These are phyloP conservation scores for Scelioninae gen. 2 DNA, from an alignment of 2,888 invertebrate species.

Conservation along the genomic window DNA sequence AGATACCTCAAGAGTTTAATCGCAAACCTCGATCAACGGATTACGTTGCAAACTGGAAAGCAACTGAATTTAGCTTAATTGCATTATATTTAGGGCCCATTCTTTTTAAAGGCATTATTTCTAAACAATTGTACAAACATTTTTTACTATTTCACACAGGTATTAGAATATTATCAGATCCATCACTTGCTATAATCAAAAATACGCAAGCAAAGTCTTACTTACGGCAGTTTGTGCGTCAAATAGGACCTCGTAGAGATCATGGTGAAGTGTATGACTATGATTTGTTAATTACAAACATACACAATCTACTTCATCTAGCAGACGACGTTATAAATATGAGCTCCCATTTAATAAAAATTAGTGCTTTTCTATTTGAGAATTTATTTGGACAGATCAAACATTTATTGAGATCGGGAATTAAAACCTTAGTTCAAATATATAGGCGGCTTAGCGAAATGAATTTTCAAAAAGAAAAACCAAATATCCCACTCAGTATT, in stretches of 20 bases:
- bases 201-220: slow-evolving; percentile 58
- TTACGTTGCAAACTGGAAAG: slow-evolving; percentile 60
- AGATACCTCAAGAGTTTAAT: slow-evolving; percentile 61
- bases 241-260: slow-evolving; percentile 40
- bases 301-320: no score
- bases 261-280: no score
- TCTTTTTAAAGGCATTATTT: slow-evolving; percentile 56
- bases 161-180: slow-evolving; percentile 55
- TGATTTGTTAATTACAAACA: no score
- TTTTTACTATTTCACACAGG: slow-evolving; percentile 61
- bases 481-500: no score
- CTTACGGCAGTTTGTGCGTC: slow-evolving; percentile 64
- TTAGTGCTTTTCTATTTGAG: no score
- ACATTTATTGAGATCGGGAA: no score
- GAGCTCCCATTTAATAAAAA: no score
- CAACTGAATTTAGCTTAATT: slow-evolving; percentile 62
- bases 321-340: no score
- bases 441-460: no score
- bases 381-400: no score
- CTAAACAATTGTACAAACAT: slow-evolving; percentile 58
- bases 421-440: no score
- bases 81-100: slow-evolving; percentile 63
- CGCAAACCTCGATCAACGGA: slow-evolving; percentile 56
- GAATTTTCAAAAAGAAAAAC: no score
- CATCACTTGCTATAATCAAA: slow-evolving; percentile 10